Evolutionary conservation across 2,113 vertebrate species (phyloP), one percentile per base, ranked within the genome.

Genomic region (Perca schrenkii): DNA sequence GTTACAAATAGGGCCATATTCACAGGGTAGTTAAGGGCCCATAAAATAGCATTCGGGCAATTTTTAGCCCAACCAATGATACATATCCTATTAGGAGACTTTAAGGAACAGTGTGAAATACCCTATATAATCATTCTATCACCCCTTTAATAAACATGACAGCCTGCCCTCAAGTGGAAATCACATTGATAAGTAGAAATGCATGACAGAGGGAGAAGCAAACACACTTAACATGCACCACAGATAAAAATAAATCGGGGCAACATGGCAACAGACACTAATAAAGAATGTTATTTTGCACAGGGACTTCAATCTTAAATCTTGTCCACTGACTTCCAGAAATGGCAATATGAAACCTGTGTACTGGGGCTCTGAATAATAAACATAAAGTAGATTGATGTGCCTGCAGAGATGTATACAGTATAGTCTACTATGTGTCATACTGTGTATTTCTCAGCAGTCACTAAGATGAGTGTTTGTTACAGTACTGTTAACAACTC

Each of bases 161-260:
- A 67, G 67, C 21, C 54, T 83, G 22, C 31, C 36, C 49, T 86
- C 57, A 22, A 74, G 74, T 74, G 71, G n/a, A 77, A 70, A 74
- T 85, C 50, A 69, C 83, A 61, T 52, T 57, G 73, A 87, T 81
- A 70, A 31, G 52, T 54, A 12, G 31, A 73, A 54, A 56, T 22
- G 43, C 60, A 43, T 66, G 57, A 52, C 52, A 21, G 53, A 21
- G n/a, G 14, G 5, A 71, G 47, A 49, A 11, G 28, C 31, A 31
- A 13, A 43, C 57, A 28, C 22, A 16, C 25, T 8, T 43, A 16
- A 36, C 10, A 22, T 28, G 2, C 43, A 79, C 46, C 36, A 34
- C 10, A 71, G 74, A 86, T 77, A 83, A 58, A 86, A 82, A 82
- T 78, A 79, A 82, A 84, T 85, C 22, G 70, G 57, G 61, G 72